Conservation (phyloP, 2,797 vertebrate genomes). For the Malurus leucopterus region DNA sequence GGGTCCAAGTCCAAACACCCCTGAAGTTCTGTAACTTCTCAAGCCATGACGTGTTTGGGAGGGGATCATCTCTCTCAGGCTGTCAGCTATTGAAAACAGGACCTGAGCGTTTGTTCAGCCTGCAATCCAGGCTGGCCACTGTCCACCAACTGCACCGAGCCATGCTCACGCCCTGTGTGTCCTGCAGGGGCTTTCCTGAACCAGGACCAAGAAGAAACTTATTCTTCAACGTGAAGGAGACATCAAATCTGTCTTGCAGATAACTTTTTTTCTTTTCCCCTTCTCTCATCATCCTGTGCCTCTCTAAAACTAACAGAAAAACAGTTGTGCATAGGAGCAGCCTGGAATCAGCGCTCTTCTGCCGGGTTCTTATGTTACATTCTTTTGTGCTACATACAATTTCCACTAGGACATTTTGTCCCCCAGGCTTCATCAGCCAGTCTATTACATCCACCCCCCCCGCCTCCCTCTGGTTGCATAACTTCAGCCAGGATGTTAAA, state of each 20-base stretch:
- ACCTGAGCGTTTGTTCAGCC: background rate
- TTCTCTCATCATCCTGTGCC: fast-evolving
- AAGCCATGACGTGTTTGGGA: background rate
- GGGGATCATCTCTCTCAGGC: background rate
- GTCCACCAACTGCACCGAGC: background rate
- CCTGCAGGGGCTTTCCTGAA: conserved; percentile 3
- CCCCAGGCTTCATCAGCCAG: conserved; percentile 54
- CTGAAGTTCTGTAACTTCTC: background rate
- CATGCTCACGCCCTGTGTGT: background rate
- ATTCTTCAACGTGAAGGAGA: background rate
- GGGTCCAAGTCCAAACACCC: background rate
- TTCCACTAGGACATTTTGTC: conserved; percentile 69
- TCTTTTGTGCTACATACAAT: conserved; percentile 56
- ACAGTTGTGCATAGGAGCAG: conserved; percentile 16
- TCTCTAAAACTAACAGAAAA: background rate
- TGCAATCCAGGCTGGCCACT: background rate
- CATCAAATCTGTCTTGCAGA: background rate
- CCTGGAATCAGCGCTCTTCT: conserved; percentile 29
- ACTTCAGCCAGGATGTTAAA: conserved; percentile 58
- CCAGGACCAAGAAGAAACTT: background rate
- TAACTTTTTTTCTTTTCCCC: background rate
- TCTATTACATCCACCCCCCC: conserved; percentile 9
- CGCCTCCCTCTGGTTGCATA: conserved; percentile 44
- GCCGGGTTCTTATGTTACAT: conserved; percentile 50
- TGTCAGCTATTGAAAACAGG: background rate